These are phyloP conservation scores for Copidosoma aretas DNA, from an alignment of 2,888 invertebrate species.

Conservation along the genomic window DNA sequence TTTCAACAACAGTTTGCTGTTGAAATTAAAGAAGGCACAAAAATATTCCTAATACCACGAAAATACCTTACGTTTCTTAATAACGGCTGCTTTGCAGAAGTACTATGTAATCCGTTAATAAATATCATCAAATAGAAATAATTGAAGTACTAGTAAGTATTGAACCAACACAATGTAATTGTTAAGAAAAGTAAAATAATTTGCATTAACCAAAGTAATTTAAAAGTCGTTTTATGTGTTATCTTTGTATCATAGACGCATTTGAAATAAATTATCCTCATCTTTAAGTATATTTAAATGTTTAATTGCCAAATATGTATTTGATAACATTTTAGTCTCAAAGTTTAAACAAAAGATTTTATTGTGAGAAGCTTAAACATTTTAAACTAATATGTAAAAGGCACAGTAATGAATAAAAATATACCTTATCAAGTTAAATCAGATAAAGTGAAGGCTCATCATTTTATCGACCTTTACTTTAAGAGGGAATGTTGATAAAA, in stretches of 20 bases:
- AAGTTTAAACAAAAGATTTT: conserved; percentile 47
- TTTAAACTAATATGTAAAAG: conserved; percentile 51
- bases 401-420: conserved; percentile 51
- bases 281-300: conserved; percentile 7
- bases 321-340: conserved; percentile 37
- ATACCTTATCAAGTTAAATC: conserved; percentile 44
- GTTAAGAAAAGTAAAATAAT: neutral
- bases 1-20: neutral
- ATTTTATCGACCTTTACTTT: conserved; percentile 52
- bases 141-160: neutral
- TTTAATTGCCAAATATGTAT: conserved; percentile 16
- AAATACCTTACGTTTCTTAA: conserved; percentile 40
- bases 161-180: neutral
- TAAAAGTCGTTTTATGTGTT: neutral
- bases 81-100: conserved; percentile 37
- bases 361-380: conserved; percentile 53
- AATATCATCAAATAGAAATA: neutral
- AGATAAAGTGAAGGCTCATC: conserved; percentile 46
- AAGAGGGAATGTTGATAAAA: conserved; percentile 45
- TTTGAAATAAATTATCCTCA: neutral
- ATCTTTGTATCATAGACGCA: neutral
- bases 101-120: neutral
- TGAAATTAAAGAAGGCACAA: conserved; percentile 26
- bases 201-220: neutral
- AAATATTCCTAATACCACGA: conserved; percentile 39